phyloP scores from a whole-genome alignment of 2,113 vertebrate genomes.

The Oncorhynchus masou region DNA sequence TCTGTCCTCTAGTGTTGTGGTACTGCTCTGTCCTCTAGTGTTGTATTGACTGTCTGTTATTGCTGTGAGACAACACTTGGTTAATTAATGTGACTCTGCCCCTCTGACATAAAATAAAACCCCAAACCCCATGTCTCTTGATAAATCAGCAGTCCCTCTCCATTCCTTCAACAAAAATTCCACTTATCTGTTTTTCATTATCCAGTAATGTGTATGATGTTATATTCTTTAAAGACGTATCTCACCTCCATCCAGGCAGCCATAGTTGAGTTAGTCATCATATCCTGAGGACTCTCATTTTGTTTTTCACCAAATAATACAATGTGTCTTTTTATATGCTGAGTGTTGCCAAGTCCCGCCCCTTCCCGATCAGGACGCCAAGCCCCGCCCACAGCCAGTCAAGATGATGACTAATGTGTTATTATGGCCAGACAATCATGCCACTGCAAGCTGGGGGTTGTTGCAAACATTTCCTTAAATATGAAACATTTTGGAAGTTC shows the following conservation, averaged over 20 bases:
- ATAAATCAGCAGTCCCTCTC: neutral
- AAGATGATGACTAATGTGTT: slow-evolving; percentile 55
- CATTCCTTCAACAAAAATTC: slow-evolving; percentile 28
- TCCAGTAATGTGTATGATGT: no score
- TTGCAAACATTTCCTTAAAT: slow-evolving; percentile 50
- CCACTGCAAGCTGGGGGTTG: slow-evolving; percentile 28
- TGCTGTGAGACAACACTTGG: slow-evolving; percentile 85
- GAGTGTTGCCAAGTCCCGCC: slow-evolving; percentile 32
- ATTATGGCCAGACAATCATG: slow-evolving; percentile 52
- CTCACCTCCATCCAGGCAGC: slow-evolving; percentile 7
- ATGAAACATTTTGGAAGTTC: slow-evolving; percentile 38
- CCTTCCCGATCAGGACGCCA: neutral
- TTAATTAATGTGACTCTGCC: slow-evolving; percentile 77
- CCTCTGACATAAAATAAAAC: slow-evolving; percentile 80
- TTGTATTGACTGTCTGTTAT: slow-evolving; percentile 88
- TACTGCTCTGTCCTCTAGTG: slow-evolving; percentile 28
- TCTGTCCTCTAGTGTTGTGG: slow-evolving; percentile 54
- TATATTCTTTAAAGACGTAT: slow-evolving; percentile 17
- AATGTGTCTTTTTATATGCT: slow-evolving; percentile 55
- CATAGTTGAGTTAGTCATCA: slow-evolving; percentile 46
- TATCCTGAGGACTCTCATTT: slow-evolving; percentile 35
- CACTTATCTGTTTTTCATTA: slow-evolving; percentile 17
- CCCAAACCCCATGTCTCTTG: slow-evolving; percentile 73
- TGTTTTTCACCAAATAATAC: slow-evolving; percentile 45
- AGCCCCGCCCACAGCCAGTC: neutral